phyloP scores from a whole-genome alignment of 2,797 vertebrate genomes.

The Pangasius djambal region DNA sequence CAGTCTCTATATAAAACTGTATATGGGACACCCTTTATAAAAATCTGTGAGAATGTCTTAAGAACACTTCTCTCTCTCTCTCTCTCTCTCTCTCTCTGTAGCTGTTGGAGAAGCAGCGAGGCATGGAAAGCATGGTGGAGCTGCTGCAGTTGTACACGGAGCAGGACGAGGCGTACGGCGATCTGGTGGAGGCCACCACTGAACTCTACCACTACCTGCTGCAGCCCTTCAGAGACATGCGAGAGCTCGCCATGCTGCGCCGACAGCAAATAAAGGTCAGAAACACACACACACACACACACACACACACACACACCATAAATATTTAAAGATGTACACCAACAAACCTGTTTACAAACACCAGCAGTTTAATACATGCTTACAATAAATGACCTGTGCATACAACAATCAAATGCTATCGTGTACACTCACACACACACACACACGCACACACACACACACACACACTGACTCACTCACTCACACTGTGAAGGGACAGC shows the following conservation, averaged over 20 bases:
- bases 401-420: neutral
- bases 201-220: conserved; percentile 96
- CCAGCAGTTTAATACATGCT: neutral
- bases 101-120: conserved; percentile 92
- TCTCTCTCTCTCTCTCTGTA: conserved; percentile 55
- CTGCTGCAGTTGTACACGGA: conserved; percentile 90
- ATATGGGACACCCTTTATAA: neutral
- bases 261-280: conserved; percentile 97
- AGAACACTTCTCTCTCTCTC: neutral
- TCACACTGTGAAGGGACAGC: neutral
- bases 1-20: neutral
- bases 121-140: conserved; percentile 93
- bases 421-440: neutral
- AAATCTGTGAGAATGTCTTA: neutral
- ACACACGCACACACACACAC: neutral
- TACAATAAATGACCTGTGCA: neutral
- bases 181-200: conserved; percentile 90
- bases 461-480: neutral
- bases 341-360: neutral
- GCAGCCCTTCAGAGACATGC: conserved; percentile 97
- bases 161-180: conserved; percentile 90
- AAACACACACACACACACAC: conserved; percentile 39
- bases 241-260: conserved; percentile 93
- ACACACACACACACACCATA: neutral
- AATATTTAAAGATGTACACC: neutral